Conservation (phyloP, 2,888 invertebrate species). For the Alentia gelatinosa region DNA sequence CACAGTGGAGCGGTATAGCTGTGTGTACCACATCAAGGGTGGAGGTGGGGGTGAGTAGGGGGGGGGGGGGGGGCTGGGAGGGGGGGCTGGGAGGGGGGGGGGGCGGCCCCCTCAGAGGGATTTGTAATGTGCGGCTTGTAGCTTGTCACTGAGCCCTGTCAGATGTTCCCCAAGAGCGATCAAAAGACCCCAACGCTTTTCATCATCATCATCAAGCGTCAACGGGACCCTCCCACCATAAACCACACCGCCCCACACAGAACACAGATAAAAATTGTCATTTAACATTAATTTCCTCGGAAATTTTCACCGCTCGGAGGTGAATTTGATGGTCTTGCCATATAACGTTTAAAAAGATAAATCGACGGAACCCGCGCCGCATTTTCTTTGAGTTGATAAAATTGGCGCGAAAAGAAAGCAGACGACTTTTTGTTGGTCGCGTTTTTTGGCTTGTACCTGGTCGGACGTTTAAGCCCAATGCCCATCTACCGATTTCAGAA, state of each 20-base stretch:
- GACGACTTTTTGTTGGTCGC: too few species aligned
- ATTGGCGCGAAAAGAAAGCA: too few species aligned
- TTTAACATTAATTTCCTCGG: not conserved
- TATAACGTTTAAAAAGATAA: too few species aligned
- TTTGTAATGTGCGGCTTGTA: not conserved
- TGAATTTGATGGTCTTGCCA: too few species aligned
- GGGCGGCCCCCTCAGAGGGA: not conserved
- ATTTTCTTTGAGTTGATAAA: too few species aligned
- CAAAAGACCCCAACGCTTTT: not conserved
- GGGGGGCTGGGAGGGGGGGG: not conserved
- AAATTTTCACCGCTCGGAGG: not conserved
- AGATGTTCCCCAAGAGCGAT: not conserved
- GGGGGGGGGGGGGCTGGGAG: not conserved
- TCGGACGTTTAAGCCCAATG: too few species aligned
- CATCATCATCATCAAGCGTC: not conserved
- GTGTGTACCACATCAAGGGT: not conserved
- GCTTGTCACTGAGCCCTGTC: not conserved
- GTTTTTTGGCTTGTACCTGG: too few species aligned
- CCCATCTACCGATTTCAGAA: too few species aligned
- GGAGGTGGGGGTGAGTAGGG: not conserved
- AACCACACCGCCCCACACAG: too few species aligned
- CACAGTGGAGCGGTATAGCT: not conserved
- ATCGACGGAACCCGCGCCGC: too few species aligned
- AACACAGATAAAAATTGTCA: not conserved
- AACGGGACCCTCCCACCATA: not conserved